Evolutionary conservation across 2,113 vertebrate genomes (phyloP), one percentile per base, ranked within the genome.

Genomic region (Fukomys damarensis): DNA sequence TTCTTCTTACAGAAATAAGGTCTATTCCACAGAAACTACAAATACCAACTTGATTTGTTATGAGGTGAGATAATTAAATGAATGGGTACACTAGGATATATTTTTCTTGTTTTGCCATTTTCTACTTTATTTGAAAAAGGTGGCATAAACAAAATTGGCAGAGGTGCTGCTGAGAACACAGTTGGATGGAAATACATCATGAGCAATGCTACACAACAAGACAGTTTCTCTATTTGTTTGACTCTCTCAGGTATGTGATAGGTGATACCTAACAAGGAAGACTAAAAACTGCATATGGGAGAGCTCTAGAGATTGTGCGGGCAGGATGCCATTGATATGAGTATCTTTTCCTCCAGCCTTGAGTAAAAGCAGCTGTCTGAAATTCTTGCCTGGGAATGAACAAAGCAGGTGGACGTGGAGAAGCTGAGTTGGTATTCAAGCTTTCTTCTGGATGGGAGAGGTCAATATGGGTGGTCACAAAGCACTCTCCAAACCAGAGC

Each of bases 201-300:
- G 86, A 63, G 79, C 52, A 97, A 90, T 92, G 26, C 41, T 93
- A 70, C 80, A 87, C 86, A 92, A 95, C 95, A 88, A 96, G 7
- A 32, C 8, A 77, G 8, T 38, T 20, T 95, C 3, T 1, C 70
- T 92, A 41, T 97, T 83, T 66, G 84, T 97, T 0, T 10, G 80
- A 80, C 56, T 13, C 32, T 96, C n/a, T 81, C 82, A 46, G n/a
- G 88, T 95, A 59, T 66, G 58, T 80, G 32, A 35, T 95, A 91
- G 95, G 35, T 89, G 95, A 94, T 93, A 72, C 83, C 80, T 97
- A 94, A 96, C 20, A 93, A 95, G 90, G 66, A 97, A 97, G 13
- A 97, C 30, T 5, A 54, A 80, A 94, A 38, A 65, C n/a, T 77
- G 30, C 8, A 68, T 72, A 52, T 70, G 86, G 49, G 17, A n/a